Evolutionary conservation across 2,113 vertebrate species (phyloP).

Genomic region (Shinisaurus crocodilurus): DNA sequence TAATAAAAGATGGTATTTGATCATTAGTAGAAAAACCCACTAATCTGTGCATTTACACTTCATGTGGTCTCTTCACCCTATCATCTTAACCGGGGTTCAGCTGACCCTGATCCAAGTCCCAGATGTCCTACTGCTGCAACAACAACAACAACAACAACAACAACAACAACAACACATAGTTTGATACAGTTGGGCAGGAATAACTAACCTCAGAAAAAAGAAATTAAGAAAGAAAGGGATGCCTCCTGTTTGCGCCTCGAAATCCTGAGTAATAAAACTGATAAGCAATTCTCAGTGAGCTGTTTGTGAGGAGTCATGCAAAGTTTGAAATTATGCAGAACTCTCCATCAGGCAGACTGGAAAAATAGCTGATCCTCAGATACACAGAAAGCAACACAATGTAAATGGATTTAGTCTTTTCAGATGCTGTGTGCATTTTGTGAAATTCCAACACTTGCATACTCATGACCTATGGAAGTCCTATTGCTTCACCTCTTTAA

Average conservation of each 20-base stretch:
- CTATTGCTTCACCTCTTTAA: not conserved
- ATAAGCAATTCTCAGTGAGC: not conserved
- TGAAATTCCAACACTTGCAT: not conserved
- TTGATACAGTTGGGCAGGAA: not conserved
- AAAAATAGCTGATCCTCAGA: not conserved
- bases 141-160: no score
- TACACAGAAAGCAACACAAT: not conserved
- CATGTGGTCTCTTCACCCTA: not conserved
- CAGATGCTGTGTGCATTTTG: not conserved
- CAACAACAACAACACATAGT: no score
- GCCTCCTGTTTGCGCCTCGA: not conserved
- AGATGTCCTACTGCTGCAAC: not conserved
- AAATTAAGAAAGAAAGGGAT: not conserved
- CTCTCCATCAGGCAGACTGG: not conserved
- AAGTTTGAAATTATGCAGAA: not conserved
- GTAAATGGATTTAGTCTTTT: not conserved
- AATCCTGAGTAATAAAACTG: not conserved
- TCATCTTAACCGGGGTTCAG: not conserved
- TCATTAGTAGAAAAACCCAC: constrained; percentile 51
- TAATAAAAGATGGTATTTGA: constrained; percentile 25
- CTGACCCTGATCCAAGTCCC: constrained; percentile 27
- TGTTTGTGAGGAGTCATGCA: not conserved
- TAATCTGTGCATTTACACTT: constrained; percentile 29
- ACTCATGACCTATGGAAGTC: no score
- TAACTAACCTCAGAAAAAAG: not conserved